These are phyloP conservation scores for Catostylus mosaicus DNA, from an alignment of 30 jellyfish, hydroid and myxozoan species.

Conservation along the genomic window DNA sequence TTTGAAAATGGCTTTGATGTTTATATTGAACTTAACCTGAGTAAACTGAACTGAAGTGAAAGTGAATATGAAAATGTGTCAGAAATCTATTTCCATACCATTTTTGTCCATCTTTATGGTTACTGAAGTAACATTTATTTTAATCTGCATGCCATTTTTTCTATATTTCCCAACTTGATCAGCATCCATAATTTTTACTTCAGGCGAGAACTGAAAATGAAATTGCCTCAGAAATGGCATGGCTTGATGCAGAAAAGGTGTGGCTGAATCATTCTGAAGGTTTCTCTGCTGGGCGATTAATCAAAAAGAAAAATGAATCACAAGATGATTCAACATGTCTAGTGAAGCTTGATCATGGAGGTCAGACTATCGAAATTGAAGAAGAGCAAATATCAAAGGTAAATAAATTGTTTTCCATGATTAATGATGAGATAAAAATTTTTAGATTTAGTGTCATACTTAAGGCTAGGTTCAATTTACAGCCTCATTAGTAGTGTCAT, in stretches of 20 bases:
- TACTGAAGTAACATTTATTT: no score
- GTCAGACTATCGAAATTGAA: conserved; percentile 80
- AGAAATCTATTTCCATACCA: no score
- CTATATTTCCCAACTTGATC: no score
- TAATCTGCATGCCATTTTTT: no score
- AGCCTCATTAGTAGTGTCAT: no score
- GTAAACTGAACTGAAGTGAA: no score
- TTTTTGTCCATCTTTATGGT: no score
- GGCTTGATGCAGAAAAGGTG: conserved; percentile 83
- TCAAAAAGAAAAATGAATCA: conserved; percentile 42
- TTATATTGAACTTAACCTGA: no score
- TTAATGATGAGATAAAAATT: neutral
- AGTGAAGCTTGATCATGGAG: conserved; percentile 84
- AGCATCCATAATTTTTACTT: no score
- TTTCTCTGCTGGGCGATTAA: conserved; percentile 83
- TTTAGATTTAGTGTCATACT: neutral
- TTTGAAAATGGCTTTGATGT: no score
- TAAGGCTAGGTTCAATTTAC: no score
- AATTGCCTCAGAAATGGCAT: conserved; percentile 67
- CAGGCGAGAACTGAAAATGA: conserved; percentile 75
- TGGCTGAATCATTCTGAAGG: conserved; percentile 89
- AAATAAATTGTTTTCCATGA: neutral
- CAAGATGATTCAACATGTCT: conserved; percentile 31
- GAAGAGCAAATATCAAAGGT: conserved; percentile 91
- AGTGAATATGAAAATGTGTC: no score